These are phyloP conservation scores for Tylochromis polylepis DNA, from an alignment of 2,113 vertebrate species.

Conservation along the genomic window DNA sequence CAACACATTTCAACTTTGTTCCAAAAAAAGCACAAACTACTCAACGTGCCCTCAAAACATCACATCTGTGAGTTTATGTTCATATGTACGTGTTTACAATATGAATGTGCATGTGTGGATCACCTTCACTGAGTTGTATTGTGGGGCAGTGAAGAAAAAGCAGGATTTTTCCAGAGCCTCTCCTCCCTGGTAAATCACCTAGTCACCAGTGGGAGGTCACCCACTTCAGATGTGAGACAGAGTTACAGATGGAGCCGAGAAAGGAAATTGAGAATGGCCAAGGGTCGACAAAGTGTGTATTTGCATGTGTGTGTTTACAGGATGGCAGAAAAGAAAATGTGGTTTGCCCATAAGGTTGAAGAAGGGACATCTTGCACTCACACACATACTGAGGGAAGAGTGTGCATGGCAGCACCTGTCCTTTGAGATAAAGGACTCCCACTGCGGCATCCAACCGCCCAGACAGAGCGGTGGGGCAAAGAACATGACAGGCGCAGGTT, in stretches of 20 bases:
- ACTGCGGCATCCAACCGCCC: conserved; percentile 42
- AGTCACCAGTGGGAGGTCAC: conserved; percentile 20
- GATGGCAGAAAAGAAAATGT: not conserved
- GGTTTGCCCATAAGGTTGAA: not conserved
- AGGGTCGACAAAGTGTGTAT: not conserved
- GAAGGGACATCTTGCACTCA: not conserved
- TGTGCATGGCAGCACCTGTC: conserved; percentile 55
- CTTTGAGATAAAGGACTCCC: conserved; percentile 58
- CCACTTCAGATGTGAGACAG: conserved; percentile 2
- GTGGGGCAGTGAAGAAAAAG: not conserved
- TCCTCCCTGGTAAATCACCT: conserved; percentile 15
- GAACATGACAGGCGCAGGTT: conserved; percentile 38
- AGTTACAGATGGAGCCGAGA: not conserved
- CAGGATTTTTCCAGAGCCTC: conserved; percentile 1
- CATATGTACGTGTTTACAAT: not conserved
- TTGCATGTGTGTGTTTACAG: not conserved
- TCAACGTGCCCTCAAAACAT: not conserved
- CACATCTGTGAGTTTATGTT: not conserved
- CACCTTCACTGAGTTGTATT: not conserved
- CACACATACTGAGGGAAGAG: not conserved
- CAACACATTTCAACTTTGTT: not conserved
- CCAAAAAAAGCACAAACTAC: not conserved
- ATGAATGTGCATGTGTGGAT: not conserved
- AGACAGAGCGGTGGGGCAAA: conserved; percentile 33
- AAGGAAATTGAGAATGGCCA: not conserved